These are phyloP conservation scores for Darevskia nairensis DNA, from an alignment of 2,797 vertebrate species.

Conservation along the genomic window DNA sequence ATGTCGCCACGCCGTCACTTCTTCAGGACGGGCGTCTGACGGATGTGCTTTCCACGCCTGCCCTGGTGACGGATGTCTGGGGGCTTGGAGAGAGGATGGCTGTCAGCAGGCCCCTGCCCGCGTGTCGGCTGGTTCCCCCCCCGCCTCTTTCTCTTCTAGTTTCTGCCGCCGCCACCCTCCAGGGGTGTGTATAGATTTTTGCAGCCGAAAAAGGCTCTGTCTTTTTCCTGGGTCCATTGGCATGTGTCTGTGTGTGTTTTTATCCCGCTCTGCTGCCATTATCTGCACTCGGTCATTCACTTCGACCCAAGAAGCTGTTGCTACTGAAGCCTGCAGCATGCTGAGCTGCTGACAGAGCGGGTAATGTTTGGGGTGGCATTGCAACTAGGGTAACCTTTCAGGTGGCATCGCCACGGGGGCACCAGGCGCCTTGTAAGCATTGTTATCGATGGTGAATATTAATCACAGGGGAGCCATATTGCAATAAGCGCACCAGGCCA, in stretches of 20 bases:
- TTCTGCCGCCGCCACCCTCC: neutral
- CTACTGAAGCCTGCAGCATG: conserved; percentile 38
- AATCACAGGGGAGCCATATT: conserved; percentile 66
- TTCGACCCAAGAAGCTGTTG: conserved; percentile 31
- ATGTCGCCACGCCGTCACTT: conserved; percentile 35
- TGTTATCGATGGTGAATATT: conserved; percentile 33
- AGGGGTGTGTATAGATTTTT: neutral
- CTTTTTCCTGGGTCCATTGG: neutral
- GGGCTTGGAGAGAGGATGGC: neutral
- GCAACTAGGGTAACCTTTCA: neutral
- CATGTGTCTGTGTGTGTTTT: neutral
- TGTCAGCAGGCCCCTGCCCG: neutral
- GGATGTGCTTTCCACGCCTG: conserved; percentile 43
- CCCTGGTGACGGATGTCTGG: conserved; percentile 32
- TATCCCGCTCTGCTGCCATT: neutral
- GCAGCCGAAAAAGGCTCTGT: no score
- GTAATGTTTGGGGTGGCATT: neutral
- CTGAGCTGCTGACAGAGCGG: conserved; percentile 12
- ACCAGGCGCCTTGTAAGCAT: conserved; percentile 17
- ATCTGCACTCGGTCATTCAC: conserved; percentile 59
- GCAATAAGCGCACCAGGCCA: conserved; percentile 21
- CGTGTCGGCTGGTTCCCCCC: neutral
- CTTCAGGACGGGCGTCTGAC: conserved; percentile 28
- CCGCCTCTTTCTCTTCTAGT: no score
- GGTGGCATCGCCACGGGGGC: conserved; percentile 32